Base-by-base conservation (phyloP, 2,888 invertebrate genomes). In the Apoderus coryli region DNA sequence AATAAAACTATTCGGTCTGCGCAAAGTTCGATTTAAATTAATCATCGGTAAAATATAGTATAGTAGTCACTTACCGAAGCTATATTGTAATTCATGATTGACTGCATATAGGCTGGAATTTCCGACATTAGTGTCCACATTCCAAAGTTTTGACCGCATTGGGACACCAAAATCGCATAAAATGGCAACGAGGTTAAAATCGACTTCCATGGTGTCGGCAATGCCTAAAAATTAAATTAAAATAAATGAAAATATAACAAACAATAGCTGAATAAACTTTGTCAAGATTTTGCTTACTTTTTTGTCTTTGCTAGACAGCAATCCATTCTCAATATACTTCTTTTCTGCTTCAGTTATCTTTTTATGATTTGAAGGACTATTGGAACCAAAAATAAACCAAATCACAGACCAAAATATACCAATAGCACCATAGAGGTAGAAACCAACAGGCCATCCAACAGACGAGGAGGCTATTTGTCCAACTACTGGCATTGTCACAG, bases 111-210 rank as follows among this genome's bases (percentile, higher is more conserved):
- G 0, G 76, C 69, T 1, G 86, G 86, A 48, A 81, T 75, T 53
- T 85, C 76, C 0, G 84, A 84, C 2, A 85, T 62, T 14, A 86
- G 59, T 19, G 81, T 82, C 76, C 81, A 82, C 57, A 79, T 84
- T 14, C 84, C 85, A 68, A 84, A 76, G 44, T 70, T 72, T 44
- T 82, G 78, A 0, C 77, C 72, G 38, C 74, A 70, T 49, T 84
- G 84, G 0, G 75, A 71, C 2, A 77, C 47, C 2, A 79, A 51
- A 7, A 85, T 61, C 0, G 80, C 72, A 68, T 75, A 72, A 52
- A 86, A 75, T 1, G 85, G 80, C 16, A 74, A 47, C 0, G 81
- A 82, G 0, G 72, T 77, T 25, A 76, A 58, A 36, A 89, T 80
- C 3, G 69, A 60, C 30, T 56, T 57, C 84, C 84, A 86, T 0